Base-by-base conservation (phyloP, 2,797 vertebrate genomes). In the Taeniopygia guttata region DNA sequence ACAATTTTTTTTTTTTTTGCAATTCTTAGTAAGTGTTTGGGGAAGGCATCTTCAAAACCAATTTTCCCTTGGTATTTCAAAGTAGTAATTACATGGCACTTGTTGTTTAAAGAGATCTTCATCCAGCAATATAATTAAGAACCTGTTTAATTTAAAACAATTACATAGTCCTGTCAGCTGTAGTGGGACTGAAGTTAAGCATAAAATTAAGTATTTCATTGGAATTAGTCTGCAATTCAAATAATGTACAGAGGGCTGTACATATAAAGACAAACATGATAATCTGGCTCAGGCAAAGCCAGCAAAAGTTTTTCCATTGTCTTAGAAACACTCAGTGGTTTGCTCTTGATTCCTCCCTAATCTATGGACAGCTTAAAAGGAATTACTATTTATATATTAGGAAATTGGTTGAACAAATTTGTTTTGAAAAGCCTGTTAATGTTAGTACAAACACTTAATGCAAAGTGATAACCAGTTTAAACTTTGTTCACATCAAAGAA, bases 141-240 rank as follows among this genome's bases (percentile, higher is more conserved):
- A 67, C 26, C 16, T 76, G 9, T 80, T 95, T 90, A 84, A 84
- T 88, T 91, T 93, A 67, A 88, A 95, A 86, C 60, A 93, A 84
- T 83, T 84, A 58, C 16, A 0, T 67, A 73, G 48, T 73, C n/a
- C 40, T 78, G 52, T 81, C 85, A 86, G 18, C 48, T 86, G 27
- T 36, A 84, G 34, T 60, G n/a, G 38, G 34, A 59, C 59, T 90
- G 52, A 90, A 81, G 32, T 66, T 91, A 81, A 79, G 59, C 40
- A 36, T 30, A 81, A 81, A 92, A 90, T 92, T 55, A 90, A 85
- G 8, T 70, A 49, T 52, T 69, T 64, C 42, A 29, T 43, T 84
- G n/a, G 66, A 82, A 84, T 90, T 91, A 69, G 66, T 29, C 21
- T 92, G 15, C 70, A 66, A 69, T 86, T 85, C 36, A 81, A 68